Percentiles rank a stretch among this genome's conserved stretches.
Evolutionary conservation across 2,888 invertebrate species (phyloP).

Genomic region (Geophilus truncorum): DNA sequence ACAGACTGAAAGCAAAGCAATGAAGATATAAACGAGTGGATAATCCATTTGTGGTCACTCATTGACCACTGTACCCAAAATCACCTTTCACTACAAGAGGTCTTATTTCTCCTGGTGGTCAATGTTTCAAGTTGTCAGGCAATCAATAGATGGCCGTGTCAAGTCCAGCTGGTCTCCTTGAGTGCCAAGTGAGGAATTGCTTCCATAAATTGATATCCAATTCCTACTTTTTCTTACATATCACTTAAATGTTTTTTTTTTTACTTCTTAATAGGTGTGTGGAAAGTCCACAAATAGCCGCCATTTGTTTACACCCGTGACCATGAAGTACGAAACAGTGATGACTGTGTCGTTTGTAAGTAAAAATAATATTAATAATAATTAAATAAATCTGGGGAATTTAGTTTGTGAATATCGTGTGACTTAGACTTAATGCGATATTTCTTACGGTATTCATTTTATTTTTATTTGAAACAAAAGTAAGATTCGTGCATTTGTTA

Average conservation of each 20-base stretch:
- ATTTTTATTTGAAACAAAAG: too few relatives aligned
- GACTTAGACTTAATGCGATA: too few relatives aligned
- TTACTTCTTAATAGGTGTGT: background rate
- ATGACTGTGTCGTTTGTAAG: too few relatives aligned
- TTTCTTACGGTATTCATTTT: too few relatives aligned
- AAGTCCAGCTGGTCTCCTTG: conserved; percentile 1
- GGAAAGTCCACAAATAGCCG: too few relatives aligned
- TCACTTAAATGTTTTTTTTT: background rate
- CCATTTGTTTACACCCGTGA: too few relatives aligned
- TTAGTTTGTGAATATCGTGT: too few relatives aligned
- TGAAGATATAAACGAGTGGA: background rate
- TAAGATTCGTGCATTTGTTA: too few relatives aligned
- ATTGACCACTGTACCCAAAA: background rate
- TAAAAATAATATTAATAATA: too few relatives aligned
- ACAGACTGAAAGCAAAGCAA: too few relatives aligned
- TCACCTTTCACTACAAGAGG: background rate
- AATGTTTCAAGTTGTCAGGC: background rate
- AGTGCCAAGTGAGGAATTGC: conserved; percentile 1
- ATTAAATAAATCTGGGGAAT: too few relatives aligned
- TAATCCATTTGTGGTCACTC: background rate
- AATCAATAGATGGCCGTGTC: conserved; percentile 7
- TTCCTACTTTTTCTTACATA: background rate
- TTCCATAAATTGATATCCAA: background rate
- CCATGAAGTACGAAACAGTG: too few relatives aligned
- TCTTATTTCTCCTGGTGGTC: background rate